Evolutionary conservation across 2,797 vertebrate species (phyloP).

Genomic region (Epinephelus coioides): DNA sequence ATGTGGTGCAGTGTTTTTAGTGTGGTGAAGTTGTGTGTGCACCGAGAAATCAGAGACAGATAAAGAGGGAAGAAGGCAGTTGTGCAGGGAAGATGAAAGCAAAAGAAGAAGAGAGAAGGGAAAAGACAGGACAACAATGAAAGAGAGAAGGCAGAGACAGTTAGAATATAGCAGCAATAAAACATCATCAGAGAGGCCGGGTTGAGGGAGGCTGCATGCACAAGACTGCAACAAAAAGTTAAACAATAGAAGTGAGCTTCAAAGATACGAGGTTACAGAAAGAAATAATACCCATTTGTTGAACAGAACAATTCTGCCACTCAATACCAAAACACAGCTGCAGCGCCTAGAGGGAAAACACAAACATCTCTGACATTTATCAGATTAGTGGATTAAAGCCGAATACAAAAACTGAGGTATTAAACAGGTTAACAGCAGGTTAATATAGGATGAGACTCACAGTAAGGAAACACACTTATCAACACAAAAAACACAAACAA

Average conservation of each 20-base stretch:
- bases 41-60: slow-evolving; percentile 26
- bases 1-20: slow-evolving; percentile 8
- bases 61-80: slow-evolving; percentile 29
- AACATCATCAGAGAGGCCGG: slow-evolving; percentile 8
- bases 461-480: slow-evolving; percentile 6
- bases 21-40: slow-evolving; percentile 28
- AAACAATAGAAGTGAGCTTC: slow-evolving; percentile 47
- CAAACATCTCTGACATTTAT: slow-evolving; percentile 40
- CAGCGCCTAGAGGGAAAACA: slow-evolving; percentile 34
- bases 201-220: slow-evolving; percentile 73
- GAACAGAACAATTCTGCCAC: slow-evolving; percentile 29
- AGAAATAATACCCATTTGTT: slow-evolving; percentile 21
- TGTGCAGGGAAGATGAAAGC: slow-evolving; percentile 20
- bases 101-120: slow-evolving; percentile 51
- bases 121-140: slow-evolving; percentile 56
- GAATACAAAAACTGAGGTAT: slow-evolving; percentile 27
- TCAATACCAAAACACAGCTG: slow-evolving; percentile 60
- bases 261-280: slow-evolving; percentile 33
- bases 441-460: slow-evolving; percentile 25
- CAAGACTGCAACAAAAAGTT: slow-evolving; percentile 49
- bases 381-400: slow-evolving; percentile 65
- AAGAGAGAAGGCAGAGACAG: slow-evolving; percentile 65
- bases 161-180: slow-evolving; percentile 59
- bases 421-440: slow-evolving; percentile 41
- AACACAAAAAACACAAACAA: slow-evolving; percentile 52